Base-by-base conservation (phyloP, 2,888 invertebrate genomes). In the Ophion slaviceki region DNA sequence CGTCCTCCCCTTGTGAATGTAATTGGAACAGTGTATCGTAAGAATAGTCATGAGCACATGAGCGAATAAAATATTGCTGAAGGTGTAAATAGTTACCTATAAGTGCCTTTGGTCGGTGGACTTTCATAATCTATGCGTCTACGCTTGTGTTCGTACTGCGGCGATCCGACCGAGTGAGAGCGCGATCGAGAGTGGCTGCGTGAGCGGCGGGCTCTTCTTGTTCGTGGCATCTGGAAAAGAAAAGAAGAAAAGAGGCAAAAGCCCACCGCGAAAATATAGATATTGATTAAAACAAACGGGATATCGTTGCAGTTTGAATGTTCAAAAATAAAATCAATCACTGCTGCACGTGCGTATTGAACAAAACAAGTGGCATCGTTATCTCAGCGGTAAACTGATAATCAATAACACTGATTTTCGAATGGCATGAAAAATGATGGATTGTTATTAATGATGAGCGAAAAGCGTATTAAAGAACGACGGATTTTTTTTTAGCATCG, bases 121-220 rank as follows among this genome's bases (percentile, higher is more conserved):
- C 95, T 95, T 86, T 96, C 96, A 90, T 95, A 95, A 87, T 97
- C 97, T 68, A 97, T 95, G 89, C 97, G 96, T 88, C 97, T 95
- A 87, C 97, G 95, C 94, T 97, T 97, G 87, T 96, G 95, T 90
- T 96, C 96, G 89, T 94, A 94, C 92, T 95, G 94, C 92, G 95
- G 94, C 91, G 95, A 95, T 90, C 94, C 92, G 64, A 91, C 91
- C 62, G 94, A 93, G 81, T 93, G 92, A 80, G 93, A 93, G 79
- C 92, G 91, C 74, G 94, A 91, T 89, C 95, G 95, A 88, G 96
- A 96, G 88, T 95, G 96, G 59, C 96, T 96, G 74, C 96, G 93
- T 85, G 96, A 96, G 92, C 97, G 96, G 94, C 97, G 97, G 95
- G 97, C 96, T 95, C 97, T 96, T 91, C 97, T 96, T 88, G 96